Percentiles rank a stretch among this genome's conserved stretches.
phyloP scores from a whole-genome alignment of 2,797 vertebrate species.

The Pogonophryne albipinna region DNA sequence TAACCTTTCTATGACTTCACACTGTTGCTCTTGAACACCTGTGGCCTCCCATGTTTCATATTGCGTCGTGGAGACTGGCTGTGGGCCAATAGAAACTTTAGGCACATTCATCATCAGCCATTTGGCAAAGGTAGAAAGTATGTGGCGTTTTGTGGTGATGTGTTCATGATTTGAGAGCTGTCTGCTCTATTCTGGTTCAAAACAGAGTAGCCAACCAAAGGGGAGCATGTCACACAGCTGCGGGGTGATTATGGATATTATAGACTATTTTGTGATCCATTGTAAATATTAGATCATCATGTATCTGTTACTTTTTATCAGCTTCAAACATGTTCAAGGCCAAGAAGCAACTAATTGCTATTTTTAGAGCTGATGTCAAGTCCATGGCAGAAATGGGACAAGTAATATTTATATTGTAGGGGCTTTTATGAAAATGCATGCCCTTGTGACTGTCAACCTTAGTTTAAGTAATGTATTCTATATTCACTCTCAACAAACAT shows the following conservation, averaged over 20 bases:
- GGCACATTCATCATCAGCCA: slow-evolving; percentile 41
- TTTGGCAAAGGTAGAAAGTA: slow-evolving; percentile 55
- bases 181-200: slow-evolving; percentile 33
- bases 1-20: slow-evolving; percentile 28
- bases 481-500: slow-evolving; percentile 18
- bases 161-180: slow-evolving; percentile 53
- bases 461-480: slow-evolving; percentile 30
- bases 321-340: slow-evolving; percentile 65
- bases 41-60: slow-evolving; percentile 57
- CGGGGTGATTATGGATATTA: slow-evolving; percentile 40
- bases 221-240: slow-evolving; percentile 44
- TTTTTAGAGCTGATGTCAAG: slow-evolving; percentile 71
- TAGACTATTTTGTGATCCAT: slow-evolving; percentile 35
- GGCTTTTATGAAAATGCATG: slow-evolving; percentile 66
- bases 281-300: slow-evolving; percentile 62
- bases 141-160: slow-evolving; percentile 47
- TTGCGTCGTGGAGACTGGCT: slow-evolving; percentile 48
- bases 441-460: slow-evolving; percentile 49
- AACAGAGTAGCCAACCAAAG: slow-evolving; percentile 33
- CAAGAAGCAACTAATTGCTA: slow-evolving; percentile 53
- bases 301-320: slow-evolving; percentile 69
- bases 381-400: slow-evolving; percentile 48
- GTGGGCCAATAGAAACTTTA: slow-evolving; percentile 55
- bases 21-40: slow-evolving; percentile 56
- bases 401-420: slow-evolving; percentile 59